Percentiles rank a stretch among this genome's conserved stretches.
Evolutionary conservation across 30 jellyfish, hydroid and myxozoan genomes (phyloP).

Genomic region (Aurelia sp.): DNA sequence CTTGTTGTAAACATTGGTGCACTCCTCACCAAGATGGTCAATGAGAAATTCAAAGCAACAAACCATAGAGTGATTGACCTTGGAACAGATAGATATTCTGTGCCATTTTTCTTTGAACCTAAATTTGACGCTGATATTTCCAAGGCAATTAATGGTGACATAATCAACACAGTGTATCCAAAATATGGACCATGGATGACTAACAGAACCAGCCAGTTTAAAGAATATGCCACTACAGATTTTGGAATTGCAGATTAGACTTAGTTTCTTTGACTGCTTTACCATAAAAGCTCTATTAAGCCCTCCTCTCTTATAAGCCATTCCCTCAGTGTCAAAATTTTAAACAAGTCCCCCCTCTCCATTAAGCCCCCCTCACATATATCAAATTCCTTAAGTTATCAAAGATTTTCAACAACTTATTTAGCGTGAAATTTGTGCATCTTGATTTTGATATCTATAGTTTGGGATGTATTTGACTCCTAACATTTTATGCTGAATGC

Average conservation of each 20-base stretch:
- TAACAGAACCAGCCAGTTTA: slow-evolving; percentile 86
- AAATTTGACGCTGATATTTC: slow-evolving; percentile 81
- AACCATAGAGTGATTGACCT: slow-evolving; percentile 86
- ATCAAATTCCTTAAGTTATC: too few species aligned
- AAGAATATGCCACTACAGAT: slow-evolving; percentile 84
- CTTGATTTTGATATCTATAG: too few species aligned
- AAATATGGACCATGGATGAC: slow-evolving; percentile 94
- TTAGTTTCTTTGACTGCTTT: too few species aligned
- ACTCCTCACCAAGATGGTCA: slow-evolving; percentile 44
- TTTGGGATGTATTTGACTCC: too few species aligned
- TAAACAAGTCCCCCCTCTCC: too few species aligned
- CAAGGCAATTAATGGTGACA: slow-evolving; percentile 66
- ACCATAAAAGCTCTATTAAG: too few species aligned
- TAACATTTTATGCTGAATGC: too few species aligned
- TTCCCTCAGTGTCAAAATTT: too few species aligned
- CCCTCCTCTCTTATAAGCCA: too few species aligned
- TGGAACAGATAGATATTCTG: slow-evolving; percentile 80
- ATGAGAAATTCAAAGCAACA: slow-evolving; percentile 66
- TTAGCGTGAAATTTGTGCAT: too few species aligned
- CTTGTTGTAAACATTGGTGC: slow-evolving; percentile 75
- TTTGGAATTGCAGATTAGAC: slow-evolving; percentile 78
- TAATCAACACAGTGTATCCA: slow-evolving; percentile 11
- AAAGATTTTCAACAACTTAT: too few species aligned
- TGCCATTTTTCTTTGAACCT: slow-evolving; percentile 81
- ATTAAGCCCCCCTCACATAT: too few species aligned